Conservation (phyloP, 2,797 vertebrate genomes). For the Rhinatrema bivittatum region DNA sequence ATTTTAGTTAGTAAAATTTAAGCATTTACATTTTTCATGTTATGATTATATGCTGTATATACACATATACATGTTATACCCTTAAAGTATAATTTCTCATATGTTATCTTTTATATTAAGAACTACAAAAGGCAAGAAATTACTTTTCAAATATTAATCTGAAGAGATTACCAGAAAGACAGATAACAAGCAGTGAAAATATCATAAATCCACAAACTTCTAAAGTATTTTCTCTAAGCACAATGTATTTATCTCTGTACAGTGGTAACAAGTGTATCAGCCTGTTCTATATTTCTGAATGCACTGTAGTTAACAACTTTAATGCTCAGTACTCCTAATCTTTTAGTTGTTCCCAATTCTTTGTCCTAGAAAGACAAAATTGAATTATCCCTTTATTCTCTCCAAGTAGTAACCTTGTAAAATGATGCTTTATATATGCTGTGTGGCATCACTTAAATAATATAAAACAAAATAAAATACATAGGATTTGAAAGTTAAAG, state of each 20-base stretch:
- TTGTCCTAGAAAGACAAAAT: constrained; percentile 24
- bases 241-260: constrained; percentile 32
- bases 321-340: constrained; percentile 23
- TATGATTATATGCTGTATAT: constrained; percentile 35
- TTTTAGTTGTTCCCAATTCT: constrained; percentile 12
- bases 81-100: too few relatives aligned
- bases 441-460: background rate
- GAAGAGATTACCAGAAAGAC: constrained; percentile 22
- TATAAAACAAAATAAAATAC: too few relatives aligned
- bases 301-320: constrained; percentile 34
- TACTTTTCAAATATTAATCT: constrained; percentile 39
- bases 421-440: constrained; percentile 8
- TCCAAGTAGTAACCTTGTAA: constrained; percentile 32
- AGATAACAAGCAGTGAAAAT: constrained; percentile 27
- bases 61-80: too few relatives aligned
- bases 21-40: constrained; percentile 35
- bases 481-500: background rate
- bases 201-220: constrained; percentile 37
- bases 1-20: constrained; percentile 36
- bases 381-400: constrained; percentile 36
- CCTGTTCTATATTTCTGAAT: constrained; percentile 29
- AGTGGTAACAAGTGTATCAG: constrained; percentile 40
- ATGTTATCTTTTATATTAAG: too few relatives aligned
- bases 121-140: constrained; percentile 38
- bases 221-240: constrained; percentile 43